Conservation (phyloP, 2,888 invertebrate species). For the Pachymerium ferrugineum region DNA sequence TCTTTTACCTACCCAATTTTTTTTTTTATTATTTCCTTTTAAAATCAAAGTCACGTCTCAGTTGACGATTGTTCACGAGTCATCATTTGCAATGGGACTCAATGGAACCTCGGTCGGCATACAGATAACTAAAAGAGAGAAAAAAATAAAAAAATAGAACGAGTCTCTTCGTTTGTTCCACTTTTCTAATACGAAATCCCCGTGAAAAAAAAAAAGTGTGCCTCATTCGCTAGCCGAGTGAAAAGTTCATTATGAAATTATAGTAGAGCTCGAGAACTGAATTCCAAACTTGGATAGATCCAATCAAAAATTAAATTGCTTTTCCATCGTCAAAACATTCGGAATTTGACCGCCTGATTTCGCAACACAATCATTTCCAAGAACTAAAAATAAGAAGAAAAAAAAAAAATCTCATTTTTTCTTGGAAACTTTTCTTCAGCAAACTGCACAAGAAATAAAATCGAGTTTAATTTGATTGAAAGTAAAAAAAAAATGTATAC, state of each 20-base stretch:
- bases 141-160: neutral
- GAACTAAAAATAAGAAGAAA: too few relatives aligned
- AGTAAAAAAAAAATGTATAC: neutral
- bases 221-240: neutral
- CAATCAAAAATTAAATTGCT: neutral
- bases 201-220: neutral
- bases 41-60: constrained; percentile 6
- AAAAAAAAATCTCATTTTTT: too few relatives aligned
- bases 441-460: too few relatives aligned
- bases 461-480: too few relatives aligned
- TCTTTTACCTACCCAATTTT: neutral
- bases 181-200: neutral
- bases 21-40: neutral
- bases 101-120: constrained; percentile 21
- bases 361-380: too few relatives aligned
- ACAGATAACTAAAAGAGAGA: neutral
- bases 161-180: neutral
- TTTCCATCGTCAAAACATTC: neutral
- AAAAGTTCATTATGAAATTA: constrained; percentile 10
- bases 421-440: too few relatives aligned
- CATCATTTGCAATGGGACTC: constrained; percentile 21
- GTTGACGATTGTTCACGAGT: constrained; percentile 21
- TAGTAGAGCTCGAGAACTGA: neutral
- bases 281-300: neutral
- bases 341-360: too few relatives aligned